Evolutionary conservation across 2,888 invertebrate species (phyloP).

Genomic region (Caenorhabditis parvicauda): DNA sequence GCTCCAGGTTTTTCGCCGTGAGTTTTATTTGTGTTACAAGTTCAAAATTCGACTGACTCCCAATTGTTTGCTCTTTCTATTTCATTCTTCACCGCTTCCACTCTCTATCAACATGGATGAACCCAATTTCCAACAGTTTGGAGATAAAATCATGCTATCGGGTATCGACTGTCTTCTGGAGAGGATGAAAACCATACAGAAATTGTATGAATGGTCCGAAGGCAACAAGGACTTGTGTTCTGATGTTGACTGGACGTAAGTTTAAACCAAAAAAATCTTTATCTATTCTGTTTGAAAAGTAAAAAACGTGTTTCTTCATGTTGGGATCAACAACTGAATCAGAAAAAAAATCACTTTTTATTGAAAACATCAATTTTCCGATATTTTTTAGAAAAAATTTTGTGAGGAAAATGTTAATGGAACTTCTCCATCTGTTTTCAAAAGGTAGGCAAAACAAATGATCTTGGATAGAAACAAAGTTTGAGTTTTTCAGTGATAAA

Average conservation of each 20-base stretch:
- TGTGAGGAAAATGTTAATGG: too few species aligned
- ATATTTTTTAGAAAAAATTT: too few species aligned
- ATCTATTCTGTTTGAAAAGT: too few species aligned
- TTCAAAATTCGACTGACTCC: not conserved
- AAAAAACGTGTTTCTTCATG: too few species aligned
- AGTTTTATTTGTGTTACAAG: conserved; percentile 13
- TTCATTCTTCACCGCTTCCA: not conserved
- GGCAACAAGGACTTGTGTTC: conserved; percentile 23
- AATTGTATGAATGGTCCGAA: conserved; percentile 32
- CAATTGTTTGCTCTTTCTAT: not conserved
- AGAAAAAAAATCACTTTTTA: too few species aligned
- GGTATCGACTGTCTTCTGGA: conserved; percentile 35
- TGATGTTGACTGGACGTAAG: conserved; percentile 34
- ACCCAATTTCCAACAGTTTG: conserved; percentile 17
- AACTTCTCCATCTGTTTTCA: too few species aligned
- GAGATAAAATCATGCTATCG: conserved; percentile 25
- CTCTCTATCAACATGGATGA: conserved; percentile 20
- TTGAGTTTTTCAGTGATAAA: too few species aligned
- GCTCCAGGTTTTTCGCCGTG: conserved; percentile 39
- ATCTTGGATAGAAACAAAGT: too few species aligned
- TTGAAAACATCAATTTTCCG: too few species aligned
- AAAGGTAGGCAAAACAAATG: too few species aligned
- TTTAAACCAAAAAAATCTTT: too few species aligned
- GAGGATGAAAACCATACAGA: conserved; percentile 20
- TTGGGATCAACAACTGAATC: too few species aligned